These are phyloP conservation scores for Apaloderma vittatum DNA, from an alignment of 2,113 vertebrate genomes.

Conservation along the genomic window DNA sequence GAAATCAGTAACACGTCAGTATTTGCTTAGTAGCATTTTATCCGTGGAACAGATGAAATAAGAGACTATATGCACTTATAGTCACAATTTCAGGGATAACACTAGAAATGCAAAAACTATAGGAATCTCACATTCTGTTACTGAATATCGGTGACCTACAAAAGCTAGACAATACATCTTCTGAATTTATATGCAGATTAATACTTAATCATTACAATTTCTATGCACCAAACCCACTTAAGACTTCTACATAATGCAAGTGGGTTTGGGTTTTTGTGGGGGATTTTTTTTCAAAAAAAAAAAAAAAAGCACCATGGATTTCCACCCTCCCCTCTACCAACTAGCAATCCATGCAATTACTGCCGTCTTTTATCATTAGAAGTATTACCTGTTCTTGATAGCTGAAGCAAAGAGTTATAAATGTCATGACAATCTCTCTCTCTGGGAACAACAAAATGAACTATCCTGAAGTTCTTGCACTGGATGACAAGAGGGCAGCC, in stretches of 20 bases:
- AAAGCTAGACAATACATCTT: not conserved
- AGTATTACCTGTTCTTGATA: conserved; percentile 89
- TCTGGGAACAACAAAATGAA: conserved; percentile 93
- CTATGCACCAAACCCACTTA: not conserved
- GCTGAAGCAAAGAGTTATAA: conserved; percentile 94
- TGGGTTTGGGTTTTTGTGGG: too few relatives aligned
- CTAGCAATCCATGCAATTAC: not conserved
- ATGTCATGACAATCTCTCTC: conserved; percentile 97
- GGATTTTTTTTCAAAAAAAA: not conserved
- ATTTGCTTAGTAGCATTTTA: not conserved
- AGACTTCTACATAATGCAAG: not conserved
- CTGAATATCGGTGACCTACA: not conserved
- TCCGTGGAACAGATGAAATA: not conserved
- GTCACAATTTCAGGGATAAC: not conserved
- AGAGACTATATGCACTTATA: not conserved
- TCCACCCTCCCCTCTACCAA: accelerated
- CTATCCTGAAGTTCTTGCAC: conserved; percentile 94
- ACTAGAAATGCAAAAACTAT: not conserved
- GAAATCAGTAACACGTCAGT: not conserved
- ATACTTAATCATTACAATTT: not conserved
- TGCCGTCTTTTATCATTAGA: not conserved
- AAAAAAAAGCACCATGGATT: not conserved
- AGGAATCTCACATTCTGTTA: not conserved
- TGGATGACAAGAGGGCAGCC: conserved; percentile 96
- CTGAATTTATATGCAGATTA: not conserved